Evolutionary conservation across 2,888 invertebrate genomes (phyloP), one percentile per base, ranked within the genome.

Genomic region (Drosophila merina): DNA sequence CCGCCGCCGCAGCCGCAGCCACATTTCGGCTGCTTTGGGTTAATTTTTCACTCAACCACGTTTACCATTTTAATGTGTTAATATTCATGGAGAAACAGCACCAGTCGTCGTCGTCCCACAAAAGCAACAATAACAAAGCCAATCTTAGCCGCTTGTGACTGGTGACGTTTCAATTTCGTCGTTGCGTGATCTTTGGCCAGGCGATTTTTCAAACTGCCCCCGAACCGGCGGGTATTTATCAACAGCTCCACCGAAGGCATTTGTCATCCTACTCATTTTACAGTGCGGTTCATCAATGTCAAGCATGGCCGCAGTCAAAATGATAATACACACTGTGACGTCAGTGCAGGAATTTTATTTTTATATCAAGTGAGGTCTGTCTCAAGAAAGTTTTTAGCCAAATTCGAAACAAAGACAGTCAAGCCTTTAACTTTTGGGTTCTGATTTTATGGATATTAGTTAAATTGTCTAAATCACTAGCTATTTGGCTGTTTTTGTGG

Each of bases 31-130:
- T 59, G 59, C 75, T 77, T 63, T 72, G 64, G 67, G 69, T 77
- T 84, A 76, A 84, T 88, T 84, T 84, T 88, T 84, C 82, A 84
- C 85, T 86, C 79, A 81, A 81, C 76, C 71, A 73, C 67, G 67
- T 73, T 57, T 73, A 57, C 54, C 49, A 73, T 74, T 68, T 74
- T 88, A 86, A 88, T 88, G 88, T 88, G 84, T 84, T 84, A 84
- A 84, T 84, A 78, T 84, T 81, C 75, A 72, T 72, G 74, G 52
- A 66, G 60, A 54, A 57, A 45, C 63, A 58, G 44, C 33, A 44
- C 40, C 28, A 56, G 44, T 20, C n/a, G 33, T 54, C 58, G 33
- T 20, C n/a, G 33, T 54, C 58, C 30, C 70, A 33, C 36, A 36
- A 36, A 36, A 33, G 14, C 33, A 33, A 33, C 33, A 33, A 48